Conservation (phyloP, 2,113 vertebrate genomes). For the Vimba vimba region DNA sequence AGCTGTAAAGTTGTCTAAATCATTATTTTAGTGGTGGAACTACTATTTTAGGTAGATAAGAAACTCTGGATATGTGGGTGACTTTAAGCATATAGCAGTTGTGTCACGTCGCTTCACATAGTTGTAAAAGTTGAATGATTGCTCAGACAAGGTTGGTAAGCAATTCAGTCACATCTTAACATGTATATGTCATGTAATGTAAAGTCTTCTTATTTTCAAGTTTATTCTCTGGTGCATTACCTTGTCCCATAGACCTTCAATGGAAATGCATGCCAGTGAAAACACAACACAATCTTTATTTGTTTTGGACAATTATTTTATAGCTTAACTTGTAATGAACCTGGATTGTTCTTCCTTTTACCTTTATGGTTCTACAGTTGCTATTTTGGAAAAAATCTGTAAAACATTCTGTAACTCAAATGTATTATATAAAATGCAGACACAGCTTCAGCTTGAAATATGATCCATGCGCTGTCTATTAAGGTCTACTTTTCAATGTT, state of each 20-base stretch:
- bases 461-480: not conserved
- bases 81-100: not conserved
- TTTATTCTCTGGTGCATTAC: not conserved
- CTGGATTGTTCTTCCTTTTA: not conserved
- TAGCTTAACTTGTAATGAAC: not conserved
- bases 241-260: not conserved
- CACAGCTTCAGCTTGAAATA: conserved; percentile 18
- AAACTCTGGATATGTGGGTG: not conserved
- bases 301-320: not conserved
- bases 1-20: not conserved
- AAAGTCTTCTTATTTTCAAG: not conserved
- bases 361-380: not conserved
- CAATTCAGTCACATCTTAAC: not conserved
- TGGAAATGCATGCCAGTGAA: not conserved
- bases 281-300: not conserved
- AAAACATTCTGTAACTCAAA: not conserved
- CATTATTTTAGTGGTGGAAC: not conserved
- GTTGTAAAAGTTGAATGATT: not conserved
- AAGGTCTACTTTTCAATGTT: conserved; percentile 15
- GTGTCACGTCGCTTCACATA: not conserved
- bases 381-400: not conserved
- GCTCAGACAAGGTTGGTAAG: not conserved
- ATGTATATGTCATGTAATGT: not conserved
- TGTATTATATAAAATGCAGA: not conserved
- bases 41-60: not conserved